Evolutionary conservation across 2,113 vertebrate genomes (phyloP).

Genomic region (Oryzias celebensis): DNA sequence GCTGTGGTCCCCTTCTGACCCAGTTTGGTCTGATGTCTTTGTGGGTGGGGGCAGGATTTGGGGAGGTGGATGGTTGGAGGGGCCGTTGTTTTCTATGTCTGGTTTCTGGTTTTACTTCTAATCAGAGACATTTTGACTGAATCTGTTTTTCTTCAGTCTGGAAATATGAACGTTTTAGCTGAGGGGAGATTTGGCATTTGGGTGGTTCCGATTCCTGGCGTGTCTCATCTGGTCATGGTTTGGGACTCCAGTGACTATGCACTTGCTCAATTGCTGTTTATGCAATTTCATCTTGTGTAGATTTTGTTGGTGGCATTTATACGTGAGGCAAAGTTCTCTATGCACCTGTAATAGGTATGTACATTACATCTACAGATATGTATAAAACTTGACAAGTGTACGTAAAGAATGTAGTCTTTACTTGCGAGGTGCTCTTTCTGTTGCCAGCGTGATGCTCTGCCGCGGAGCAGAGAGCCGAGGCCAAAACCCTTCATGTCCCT

Average conservation of each 20-base stretch:
- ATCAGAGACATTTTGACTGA: constrained; percentile 8
- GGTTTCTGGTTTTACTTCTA: no score
- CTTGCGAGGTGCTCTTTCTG: constrained; percentile 49
- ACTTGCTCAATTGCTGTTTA: constrained; percentile 68
- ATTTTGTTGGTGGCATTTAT: constrained; percentile 36
- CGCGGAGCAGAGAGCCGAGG: constrained; percentile 25
- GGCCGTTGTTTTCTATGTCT: no score
- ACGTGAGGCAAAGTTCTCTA: constrained; percentile 56
- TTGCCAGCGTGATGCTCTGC: constrained; percentile 39
- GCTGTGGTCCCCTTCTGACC: no score
- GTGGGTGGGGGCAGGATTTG: no score
- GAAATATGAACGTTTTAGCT: background rate
- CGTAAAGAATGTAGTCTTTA: constrained; percentile 64
- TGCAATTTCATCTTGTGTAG: constrained; percentile 66
- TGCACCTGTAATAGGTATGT: constrained; percentile 57
- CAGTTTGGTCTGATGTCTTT: no score
- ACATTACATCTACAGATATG: constrained; percentile 34
- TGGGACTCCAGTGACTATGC: constrained; percentile 68
- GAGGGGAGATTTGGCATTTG: background rate
- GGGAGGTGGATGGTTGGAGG: no score
- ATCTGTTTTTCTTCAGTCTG: constrained; percentile 4
- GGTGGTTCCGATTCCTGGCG: constrained; percentile 22
- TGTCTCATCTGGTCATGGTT: constrained; percentile 38
- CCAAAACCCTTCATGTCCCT: constrained; percentile 20
- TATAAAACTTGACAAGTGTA: constrained; percentile 50